Percentiles rank a stretch among this genome's conserved stretches.
These are phyloP conservation scores for Heliconius charithonia DNA, from an alignment of 2,888 invertebrate genomes.

Conservation along the genomic window DNA sequence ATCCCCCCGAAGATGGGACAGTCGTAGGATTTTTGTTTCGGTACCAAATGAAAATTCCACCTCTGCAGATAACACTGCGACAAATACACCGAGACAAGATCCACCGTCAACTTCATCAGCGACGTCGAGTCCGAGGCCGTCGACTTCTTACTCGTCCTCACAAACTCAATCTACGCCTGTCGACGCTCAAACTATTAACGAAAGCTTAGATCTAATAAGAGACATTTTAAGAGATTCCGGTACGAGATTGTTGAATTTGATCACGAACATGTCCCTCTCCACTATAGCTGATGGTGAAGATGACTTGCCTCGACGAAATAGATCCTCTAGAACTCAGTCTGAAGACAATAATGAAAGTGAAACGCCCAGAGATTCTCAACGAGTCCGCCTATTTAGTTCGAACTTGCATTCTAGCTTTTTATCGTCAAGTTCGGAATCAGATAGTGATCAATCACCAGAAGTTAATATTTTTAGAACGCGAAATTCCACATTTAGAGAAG, in stretches of 20 bases:
- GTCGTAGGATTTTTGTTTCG: constrained; percentile 39
- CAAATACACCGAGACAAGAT: constrained; percentile 29
- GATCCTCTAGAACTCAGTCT: constrained; percentile 57
- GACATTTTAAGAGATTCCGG: constrained; percentile 79
- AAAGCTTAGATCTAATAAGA: constrained; percentile 76
- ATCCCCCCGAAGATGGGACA: constrained; percentile 44
- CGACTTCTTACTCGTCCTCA: constrained; percentile 45
- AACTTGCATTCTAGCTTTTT: constrained; percentile 61
- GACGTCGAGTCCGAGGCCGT: constrained; percentile 43
- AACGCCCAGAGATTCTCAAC: constrained; percentile 53
- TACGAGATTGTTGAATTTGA: constrained; percentile 73
- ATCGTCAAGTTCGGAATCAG: constrained; percentile 74
- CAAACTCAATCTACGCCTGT: constrained; percentile 54
- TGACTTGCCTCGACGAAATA: constrained; percentile 55
- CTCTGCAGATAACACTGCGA: constrained; percentile 26
- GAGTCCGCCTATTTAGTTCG: constrained; percentile 60
- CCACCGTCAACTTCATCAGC: constrained; percentile 33
- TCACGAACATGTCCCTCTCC: constrained; percentile 76
- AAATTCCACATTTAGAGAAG: constrained; percentile 68
- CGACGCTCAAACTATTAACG: constrained; percentile 76
- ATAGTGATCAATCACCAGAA: constrained; percentile 73
- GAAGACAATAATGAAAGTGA: constrained; percentile 60
- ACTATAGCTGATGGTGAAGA: constrained; percentile 69
- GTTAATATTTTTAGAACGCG: constrained; percentile 74
- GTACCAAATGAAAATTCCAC: constrained; percentile 38